Percentiles rank a stretch among this genome's conserved stretches.
Conservation (phyloP, 2,797 vertebrate genomes). For the Xenops minutus region DNA sequence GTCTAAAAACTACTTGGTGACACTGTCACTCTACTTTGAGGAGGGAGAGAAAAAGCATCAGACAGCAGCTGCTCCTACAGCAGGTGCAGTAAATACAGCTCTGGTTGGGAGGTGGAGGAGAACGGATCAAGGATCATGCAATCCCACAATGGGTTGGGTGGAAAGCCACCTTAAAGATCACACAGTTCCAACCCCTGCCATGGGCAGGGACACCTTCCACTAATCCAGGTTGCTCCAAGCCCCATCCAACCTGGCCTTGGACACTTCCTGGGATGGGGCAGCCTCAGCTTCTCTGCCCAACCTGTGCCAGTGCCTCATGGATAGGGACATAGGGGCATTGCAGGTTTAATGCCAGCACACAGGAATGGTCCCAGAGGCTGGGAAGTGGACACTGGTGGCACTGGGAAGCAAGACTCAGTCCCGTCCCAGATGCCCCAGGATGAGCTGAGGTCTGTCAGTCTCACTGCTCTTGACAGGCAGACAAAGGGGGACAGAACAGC, state of each 20-base stretch:
- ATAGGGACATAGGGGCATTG: accelerated
- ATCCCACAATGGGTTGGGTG: not conserved
- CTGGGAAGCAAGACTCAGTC: not conserved
- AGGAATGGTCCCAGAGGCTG: not conserved
- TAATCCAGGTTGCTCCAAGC: not conserved
- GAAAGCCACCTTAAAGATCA: not conserved
- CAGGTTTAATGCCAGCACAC: not conserved
- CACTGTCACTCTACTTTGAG: not conserved
- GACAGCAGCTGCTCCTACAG: not conserved
- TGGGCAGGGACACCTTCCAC: not conserved
- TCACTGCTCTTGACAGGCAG: not conserved
- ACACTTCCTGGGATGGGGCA: not conserved
- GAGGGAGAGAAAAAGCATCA: accelerated
- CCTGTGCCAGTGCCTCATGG: not conserved
- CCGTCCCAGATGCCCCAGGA: not conserved
- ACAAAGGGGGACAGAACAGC: not conserved
- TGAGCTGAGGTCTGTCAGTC: not conserved
- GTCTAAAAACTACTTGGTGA: not conserved
- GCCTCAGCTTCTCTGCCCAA: not conserved
- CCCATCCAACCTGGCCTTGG: not conserved
- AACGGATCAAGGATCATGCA: accelerated
- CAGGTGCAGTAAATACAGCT: not conserved
- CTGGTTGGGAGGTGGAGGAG: not conserved
- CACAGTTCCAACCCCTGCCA: not conserved
- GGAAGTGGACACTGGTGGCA: not conserved